Base-by-base conservation (phyloP, 2,797 vertebrate species). In the Parauchenoglanis punctatus region DNA sequence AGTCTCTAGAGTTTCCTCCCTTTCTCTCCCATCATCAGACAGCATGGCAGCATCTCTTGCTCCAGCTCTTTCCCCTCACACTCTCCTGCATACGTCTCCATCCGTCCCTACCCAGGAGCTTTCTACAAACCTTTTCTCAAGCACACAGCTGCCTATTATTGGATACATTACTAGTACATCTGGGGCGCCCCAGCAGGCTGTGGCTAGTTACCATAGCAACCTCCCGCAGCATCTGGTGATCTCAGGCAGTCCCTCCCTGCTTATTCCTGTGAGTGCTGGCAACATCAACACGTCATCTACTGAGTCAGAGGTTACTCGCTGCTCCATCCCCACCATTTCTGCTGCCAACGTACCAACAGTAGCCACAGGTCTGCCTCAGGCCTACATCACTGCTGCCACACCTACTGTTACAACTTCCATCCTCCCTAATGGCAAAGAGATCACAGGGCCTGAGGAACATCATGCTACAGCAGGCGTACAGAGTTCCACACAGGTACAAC, bases 161-260 rank as follows among this genome's bases (percentile, higher is more conserved):
- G 98, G 99, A 15, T 98, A 98, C 92, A 99, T 99, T 93, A 90
- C 90, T 58, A 90, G 88, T 85, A 68, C 90, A 81, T 96, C 99
- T 93, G 98, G 97, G 52, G 90, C 96, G 58, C 94, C 91, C 20
- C 90, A 95, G 87, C 98, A 98, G 94, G 97, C 98, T 86, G 96
- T 97, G 2, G 96, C 99, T 82, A 96, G 97, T 86, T 99, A 99
- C 88, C 97, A 97, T 3, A 91, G 97, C 89, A 94, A 96, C 83
- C 95, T 99, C 90, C 97, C 98, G 0, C 98, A 98, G 94, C 98
- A 99, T 93, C 95, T 99, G 92, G 97, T 99, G 90, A 98, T 99
- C 93, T 98, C 98, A 0, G 97, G 97, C 78, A 96, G 97, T 40
- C 98, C 99, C 93, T 97, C 98, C 85, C 96, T 99, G 87, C 96